Percentiles rank a stretch among this genome's conserved stretches.
These are phyloP conservation scores for Micoletzkya japonica DNA, from an alignment of 2,888 invertebrate genomes.

Conservation along the genomic window DNA sequence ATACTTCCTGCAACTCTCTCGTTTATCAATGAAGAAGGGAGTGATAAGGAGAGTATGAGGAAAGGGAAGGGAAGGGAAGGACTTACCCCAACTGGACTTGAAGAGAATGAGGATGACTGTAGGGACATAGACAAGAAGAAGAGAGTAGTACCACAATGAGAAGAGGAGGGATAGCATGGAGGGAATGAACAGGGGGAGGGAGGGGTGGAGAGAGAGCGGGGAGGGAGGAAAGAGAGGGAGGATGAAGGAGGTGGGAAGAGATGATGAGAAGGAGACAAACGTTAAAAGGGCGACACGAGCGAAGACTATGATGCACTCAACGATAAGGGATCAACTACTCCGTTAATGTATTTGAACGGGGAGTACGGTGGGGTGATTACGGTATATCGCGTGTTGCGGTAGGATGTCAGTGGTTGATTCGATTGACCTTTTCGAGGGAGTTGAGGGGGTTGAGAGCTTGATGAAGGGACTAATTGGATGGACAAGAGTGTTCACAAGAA, in stretches of 20 bases:
- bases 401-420: too few species aligned
- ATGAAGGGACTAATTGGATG: neutral
- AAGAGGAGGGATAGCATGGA: neutral
- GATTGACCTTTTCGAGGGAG: too few species aligned
- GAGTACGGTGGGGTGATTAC: too few species aligned
- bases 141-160: slow-evolving; percentile 6
- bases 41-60: neutral
- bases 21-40: neutral
- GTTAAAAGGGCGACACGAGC: neutral
- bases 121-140: neutral
- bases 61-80: neutral
- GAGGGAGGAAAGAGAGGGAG: neutral
- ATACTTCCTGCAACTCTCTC: neutral
- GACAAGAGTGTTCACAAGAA: neutral
- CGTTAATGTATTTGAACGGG: too few species aligned
- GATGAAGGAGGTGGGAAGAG: neutral
- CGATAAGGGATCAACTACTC: neutral
- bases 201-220: neutral
- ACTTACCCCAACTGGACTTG: slow-evolving; percentile 11
- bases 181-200: neutral
- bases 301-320: neutral
- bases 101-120: slow-evolving; percentile 2
- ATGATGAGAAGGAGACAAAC: neutral
- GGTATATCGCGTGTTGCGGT: too few species aligned
- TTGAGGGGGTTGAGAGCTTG: neutral